Evolutionary conservation across 1,140 invertebrate genomes (phyloP).

Genomic region (Lasioglossum albipes): DNA sequence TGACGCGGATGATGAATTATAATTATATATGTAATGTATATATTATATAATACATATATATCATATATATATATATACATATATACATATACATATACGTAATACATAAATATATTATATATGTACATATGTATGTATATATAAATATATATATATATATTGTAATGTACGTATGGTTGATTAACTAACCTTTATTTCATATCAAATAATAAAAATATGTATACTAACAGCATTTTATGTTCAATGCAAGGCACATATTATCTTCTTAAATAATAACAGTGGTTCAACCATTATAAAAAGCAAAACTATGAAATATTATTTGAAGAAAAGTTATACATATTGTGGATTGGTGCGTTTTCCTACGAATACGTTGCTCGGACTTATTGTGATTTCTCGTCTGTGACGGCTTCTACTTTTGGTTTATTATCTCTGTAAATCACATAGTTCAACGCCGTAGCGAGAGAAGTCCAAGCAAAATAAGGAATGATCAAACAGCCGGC

Average conservation of each 20-base stretch:
- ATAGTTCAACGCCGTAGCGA: conserved; percentile 86
- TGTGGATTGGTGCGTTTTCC: conserved; percentile 21
- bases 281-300: conserved; percentile 51
- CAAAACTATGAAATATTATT: conserved; percentile 23
- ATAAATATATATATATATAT: conserved; percentile 45
- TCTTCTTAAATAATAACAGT: conserved; percentile 51
- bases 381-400: conserved; percentile 61
- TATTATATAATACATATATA: conserved; percentile 39
- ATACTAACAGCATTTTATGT: conserved; percentile 68
- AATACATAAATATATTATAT: conserved; percentile 23
- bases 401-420: conserved; percentile 22
- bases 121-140: conserved; percentile 50
- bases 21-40: conserved; percentile 55
- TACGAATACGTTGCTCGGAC: conserved; percentile 5
- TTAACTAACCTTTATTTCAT: conserved; percentile 76
- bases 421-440: conserved; percentile 85
- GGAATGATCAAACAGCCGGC: conserved; percentile 88
- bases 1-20: conserved; percentile 56
- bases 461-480: conserved; percentile 89
- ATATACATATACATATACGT: conserved; percentile 2
- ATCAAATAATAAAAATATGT: conserved; percentile 76
- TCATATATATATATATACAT: conserved; percentile 20
- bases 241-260: conserved; percentile 59
- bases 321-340: conserved; percentile 11
- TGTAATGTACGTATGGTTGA: conserved; percentile 69